These are phyloP conservation scores for Cheilosia impressa DNA, from an alignment of 2,888 invertebrate genomes.

Conservation along the genomic window DNA sequence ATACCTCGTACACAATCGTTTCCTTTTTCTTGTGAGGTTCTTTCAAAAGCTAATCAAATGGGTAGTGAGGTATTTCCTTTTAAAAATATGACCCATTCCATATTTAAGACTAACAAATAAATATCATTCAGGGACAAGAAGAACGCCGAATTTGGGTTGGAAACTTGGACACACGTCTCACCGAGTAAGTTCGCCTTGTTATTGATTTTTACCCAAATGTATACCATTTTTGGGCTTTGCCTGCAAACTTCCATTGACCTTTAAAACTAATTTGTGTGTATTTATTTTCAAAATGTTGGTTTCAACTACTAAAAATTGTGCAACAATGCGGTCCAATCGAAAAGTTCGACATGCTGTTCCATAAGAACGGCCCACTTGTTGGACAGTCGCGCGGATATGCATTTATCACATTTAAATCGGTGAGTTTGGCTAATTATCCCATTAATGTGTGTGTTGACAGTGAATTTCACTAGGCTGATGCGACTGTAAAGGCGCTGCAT, in stretches of 20 bases:
- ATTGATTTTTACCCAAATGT: slow-evolving; percentile 58
- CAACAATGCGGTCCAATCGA: slow-evolving; percentile 96
- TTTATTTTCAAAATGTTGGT: slow-evolving; percentile 88
- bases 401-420: slow-evolving; percentile 92
- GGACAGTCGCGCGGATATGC: slow-evolving; percentile 97
- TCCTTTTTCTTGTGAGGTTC: not conserved
- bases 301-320: slow-evolving; percentile 97
- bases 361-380: slow-evolving; percentile 93
- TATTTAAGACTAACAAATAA: not conserved
- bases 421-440: slow-evolving; percentile 65
- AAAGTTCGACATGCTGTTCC: slow-evolving; percentile 98
- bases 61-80: slow-evolving; percentile 42
- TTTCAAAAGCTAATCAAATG: slow-evolving; percentile 20
- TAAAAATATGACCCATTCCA: not conserved
- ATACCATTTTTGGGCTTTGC: slow-evolving; percentile 5
- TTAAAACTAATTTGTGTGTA: slow-evolving; percentile 75
- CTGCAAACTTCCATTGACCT: not conserved
- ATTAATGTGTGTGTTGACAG: not conserved
- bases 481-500: slow-evolving; percentile 89
- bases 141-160: slow-evolving; percentile 91
- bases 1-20: not conserved
- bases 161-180: slow-evolving; percentile 94
- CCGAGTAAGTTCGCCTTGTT: slow-evolving; percentile 91
- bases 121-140: slow-evolving; percentile 76
- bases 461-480: slow-evolving; percentile 80